phyloP scores from a whole-genome alignment of 2,113 vertebrate species.

The Notothenia coriiceps region DNA sequence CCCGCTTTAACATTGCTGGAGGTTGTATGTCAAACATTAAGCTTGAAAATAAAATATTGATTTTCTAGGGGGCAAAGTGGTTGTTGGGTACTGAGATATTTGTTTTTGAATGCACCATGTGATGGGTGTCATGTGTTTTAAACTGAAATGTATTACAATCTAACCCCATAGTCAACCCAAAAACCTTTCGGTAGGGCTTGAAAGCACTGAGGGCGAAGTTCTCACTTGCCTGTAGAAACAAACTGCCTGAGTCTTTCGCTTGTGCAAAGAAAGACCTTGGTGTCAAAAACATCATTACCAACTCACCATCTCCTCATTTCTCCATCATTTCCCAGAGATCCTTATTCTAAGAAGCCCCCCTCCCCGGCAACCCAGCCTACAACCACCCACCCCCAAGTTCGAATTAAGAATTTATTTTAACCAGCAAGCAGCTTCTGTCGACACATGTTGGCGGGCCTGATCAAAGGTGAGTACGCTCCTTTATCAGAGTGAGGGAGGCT shows the following conservation, averaged over 20 bases:
- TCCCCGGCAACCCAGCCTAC: slow-evolving; percentile 52
- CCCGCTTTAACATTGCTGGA: slow-evolving; percentile 15
- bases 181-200: neutral
- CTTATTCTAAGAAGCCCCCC: slow-evolving; percentile 69
- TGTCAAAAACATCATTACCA: slow-evolving; percentile 74
- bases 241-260: slow-evolving; percentile 40
- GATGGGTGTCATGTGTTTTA: slow-evolving; percentile 42
- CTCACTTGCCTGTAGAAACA: slow-evolving; percentile 50
- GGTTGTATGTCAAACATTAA: slow-evolving; percentile 26
- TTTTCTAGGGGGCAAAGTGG: slow-evolving; percentile 18
- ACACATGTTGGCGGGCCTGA: slow-evolving; percentile 84
- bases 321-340: slow-evolving; percentile 70
- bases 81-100: slow-evolving; percentile 39
- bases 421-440: slow-evolving; percentile 84
- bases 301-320: slow-evolving; percentile 68
- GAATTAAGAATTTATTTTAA: slow-evolving; percentile 88
- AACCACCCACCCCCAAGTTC: slow-evolving; percentile 78
- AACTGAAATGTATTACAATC: slow-evolving; percentile 43
- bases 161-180: slow-evolving; percentile 22
- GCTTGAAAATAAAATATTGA: slow-evolving; percentile 30
- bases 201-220: slow-evolving; percentile 57
- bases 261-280: slow-evolving; percentile 67
- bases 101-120: slow-evolving; percentile 39
- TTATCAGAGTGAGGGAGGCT: slow-evolving; percentile 83
- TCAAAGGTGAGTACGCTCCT: slow-evolving; percentile 84